Percentiles rank a stretch among this genome's conserved stretches.
Conservation (phyloP, 2,888 invertebrate genomes). For the Pardosa pseudoannulata region DNA sequence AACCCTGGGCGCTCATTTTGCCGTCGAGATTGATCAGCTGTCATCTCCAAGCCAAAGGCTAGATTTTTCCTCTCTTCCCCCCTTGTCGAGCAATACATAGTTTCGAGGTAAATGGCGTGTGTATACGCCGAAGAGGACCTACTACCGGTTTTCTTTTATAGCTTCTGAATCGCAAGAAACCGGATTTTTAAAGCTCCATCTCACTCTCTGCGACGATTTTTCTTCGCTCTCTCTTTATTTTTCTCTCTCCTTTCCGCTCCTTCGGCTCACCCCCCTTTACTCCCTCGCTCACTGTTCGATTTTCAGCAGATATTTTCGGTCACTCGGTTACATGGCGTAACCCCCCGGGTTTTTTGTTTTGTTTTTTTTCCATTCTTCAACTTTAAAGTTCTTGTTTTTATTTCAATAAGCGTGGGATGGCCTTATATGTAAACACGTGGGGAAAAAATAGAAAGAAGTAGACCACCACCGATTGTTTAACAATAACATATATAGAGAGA, state of each 20-base stretch:
- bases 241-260: slow-evolving; percentile 23
- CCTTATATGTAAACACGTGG: no score
- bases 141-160: slow-evolving; percentile 70
- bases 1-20: slow-evolving; percentile 48
- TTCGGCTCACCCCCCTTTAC: neutral
- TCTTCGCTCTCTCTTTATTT: slow-evolving; percentile 24
- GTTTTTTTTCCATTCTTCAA: neutral
- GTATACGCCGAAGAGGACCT: slow-evolving; percentile 44
- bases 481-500: no score
- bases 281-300: neutral
- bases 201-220: slow-evolving; percentile 18
- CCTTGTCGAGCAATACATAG: slow-evolving; percentile 65
- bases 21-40: slow-evolving; percentile 70
- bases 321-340: slow-evolving; percentile 1
- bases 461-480: no score
- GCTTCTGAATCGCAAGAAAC: slow-evolving; percentile 62
- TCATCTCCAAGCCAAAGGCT: slow-evolving; percentile 70
- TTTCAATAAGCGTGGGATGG: no score
- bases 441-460: no score
- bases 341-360: no score
- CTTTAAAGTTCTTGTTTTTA: no score
- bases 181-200: slow-evolving; percentile 67
- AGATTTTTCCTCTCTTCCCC: slow-evolving; percentile 43
- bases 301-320: slow-evolving; percentile 10
- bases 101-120: slow-evolving; percentile 68